Evolutionary conservation across 2,113 vertebrate species (phyloP).

Genomic region (Archocentrus centrarchus): DNA sequence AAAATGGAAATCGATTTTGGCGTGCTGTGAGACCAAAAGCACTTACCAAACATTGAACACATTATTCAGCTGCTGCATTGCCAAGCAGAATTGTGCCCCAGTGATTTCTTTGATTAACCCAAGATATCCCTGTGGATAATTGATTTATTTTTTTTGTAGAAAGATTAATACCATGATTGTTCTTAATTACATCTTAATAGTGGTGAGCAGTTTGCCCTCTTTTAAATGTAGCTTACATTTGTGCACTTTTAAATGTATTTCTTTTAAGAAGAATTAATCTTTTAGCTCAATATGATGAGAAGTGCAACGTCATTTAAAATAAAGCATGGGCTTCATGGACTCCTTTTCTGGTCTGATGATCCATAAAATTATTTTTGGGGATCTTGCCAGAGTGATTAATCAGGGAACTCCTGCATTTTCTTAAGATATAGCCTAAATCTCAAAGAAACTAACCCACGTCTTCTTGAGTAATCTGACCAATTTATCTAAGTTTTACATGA

Average conservation of each 20-base stretch:
- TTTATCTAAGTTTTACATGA: conserved; percentile 10
- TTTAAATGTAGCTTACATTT: neutral
- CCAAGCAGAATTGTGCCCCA: conserved; percentile 25
- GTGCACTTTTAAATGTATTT: neutral
- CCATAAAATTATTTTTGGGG: conserved; percentile 43
- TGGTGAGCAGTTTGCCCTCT: neutral
- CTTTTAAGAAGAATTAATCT: neutral
- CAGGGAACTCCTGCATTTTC: neutral
- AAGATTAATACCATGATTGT: neutral
- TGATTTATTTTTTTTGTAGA: conserved; percentile 39
- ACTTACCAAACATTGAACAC: conserved; percentile 48
- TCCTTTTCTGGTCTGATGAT: conserved; percentile 37
- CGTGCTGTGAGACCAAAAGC: conserved; percentile 25
- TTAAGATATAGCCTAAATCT: conserved; percentile 1
- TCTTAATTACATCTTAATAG: neutral
- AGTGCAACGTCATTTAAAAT: neutral
- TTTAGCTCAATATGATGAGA: neutral
- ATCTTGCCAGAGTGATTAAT: conserved; percentile 45
- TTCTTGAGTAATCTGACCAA: conserved; percentile 17
- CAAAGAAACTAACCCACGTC: neutral
- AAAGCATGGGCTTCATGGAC: neutral
- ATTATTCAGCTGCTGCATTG: conserved; percentile 31
- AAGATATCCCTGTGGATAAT: conserved; percentile 46
- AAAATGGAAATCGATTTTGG: conserved; percentile 39
- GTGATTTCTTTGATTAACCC: conserved; percentile 48